These are phyloP conservation scores for Drosophila ogumai DNA, from an alignment of 1,140 invertebrate genomes.

Conservation along the genomic window DNA sequence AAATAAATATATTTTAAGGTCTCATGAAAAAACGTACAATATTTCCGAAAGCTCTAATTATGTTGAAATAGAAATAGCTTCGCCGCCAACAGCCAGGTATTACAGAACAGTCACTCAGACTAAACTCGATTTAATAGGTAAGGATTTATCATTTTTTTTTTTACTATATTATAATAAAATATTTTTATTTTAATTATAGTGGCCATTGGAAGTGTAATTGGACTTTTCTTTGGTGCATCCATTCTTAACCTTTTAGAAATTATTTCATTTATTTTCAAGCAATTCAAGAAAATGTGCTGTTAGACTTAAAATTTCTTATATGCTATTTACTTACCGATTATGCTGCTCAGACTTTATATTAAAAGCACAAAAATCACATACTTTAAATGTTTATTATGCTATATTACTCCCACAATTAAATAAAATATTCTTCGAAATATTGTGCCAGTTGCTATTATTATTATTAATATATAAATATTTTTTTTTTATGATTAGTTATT, in stretches of 20 bases:
- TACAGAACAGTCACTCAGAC: conserved; percentile 58
- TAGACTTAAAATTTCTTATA: not conserved
- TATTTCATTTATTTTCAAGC: conserved; percentile 32
- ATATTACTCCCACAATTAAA: not conserved
- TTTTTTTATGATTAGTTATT: conserved; percentile 25
- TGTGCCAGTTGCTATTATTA: not conserved
- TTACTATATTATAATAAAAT: not conserved
- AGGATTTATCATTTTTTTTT: not conserved
- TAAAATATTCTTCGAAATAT: conserved; percentile 1
- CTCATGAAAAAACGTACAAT: not conserved
- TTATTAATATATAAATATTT: too few relatives aligned
- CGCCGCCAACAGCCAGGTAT: conserved; percentile 51
- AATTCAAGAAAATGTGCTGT: not conserved
- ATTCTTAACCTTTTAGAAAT: conserved; percentile 62
- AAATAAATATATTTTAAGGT: not conserved
- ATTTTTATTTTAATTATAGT: conserved; percentile 26
- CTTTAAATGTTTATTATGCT: not conserved
- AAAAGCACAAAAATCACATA: not conserved
- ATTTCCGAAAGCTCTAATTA: not conserved
- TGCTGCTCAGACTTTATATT: conserved; percentile 1
- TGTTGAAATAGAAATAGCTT: conserved; percentile 62
- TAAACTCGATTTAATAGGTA: conserved; percentile 61
- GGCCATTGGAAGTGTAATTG: conserved; percentile 63
- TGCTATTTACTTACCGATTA: not conserved
- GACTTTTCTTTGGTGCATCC: conserved; percentile 59